Conservation (phyloP, 1,140 invertebrate species). For the Trichonephila clavata region DNA sequence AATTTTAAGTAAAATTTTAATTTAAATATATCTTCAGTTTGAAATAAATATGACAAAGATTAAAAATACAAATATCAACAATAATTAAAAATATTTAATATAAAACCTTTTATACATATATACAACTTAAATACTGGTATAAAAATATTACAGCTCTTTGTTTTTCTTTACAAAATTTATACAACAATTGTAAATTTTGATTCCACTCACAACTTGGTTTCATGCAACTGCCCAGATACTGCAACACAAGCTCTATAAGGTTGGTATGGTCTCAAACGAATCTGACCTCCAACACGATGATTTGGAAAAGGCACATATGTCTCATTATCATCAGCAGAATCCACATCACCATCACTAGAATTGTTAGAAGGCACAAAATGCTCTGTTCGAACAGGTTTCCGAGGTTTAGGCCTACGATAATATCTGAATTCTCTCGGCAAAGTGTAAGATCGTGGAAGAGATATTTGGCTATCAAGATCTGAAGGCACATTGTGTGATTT, state of each 20-base stretch:
- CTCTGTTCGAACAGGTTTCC: slow-evolving; percentile 83
- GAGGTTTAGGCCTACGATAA: slow-evolving; percentile 83
- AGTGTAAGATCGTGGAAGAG: slow-evolving; percentile 90
- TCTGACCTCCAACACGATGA: slow-evolving; percentile 50
- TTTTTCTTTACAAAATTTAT: slow-evolving; percentile 13
- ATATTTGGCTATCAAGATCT: slow-evolving; percentile 89
- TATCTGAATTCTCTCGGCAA: slow-evolving; percentile 92
- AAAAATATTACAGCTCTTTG: slow-evolving; percentile 46
- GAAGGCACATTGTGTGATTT: slow-evolving; percentile 84
- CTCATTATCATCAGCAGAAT: slow-evolving; percentile 79
- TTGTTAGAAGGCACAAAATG: slow-evolving; percentile 90
- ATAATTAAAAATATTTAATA: slow-evolving; percentile 52
- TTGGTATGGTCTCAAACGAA: slow-evolving; percentile 70
- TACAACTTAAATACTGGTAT: slow-evolving; percentile 75
- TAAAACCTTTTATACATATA: slow-evolving; percentile 61
- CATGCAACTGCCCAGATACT: slow-evolving; percentile 68
- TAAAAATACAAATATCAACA: not conserved
- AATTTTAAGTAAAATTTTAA: no score
- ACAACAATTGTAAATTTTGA: slow-evolving; percentile 45
- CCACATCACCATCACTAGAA: slow-evolving; percentile 88
- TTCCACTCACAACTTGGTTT: slow-evolving; percentile 71
- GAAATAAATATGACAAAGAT: no score
- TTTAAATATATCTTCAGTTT: no score
- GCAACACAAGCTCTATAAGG: slow-evolving; percentile 72
- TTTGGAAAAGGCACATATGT: slow-evolving; percentile 71